Base-by-base conservation (phyloP, 2,797 vertebrate genomes). In the Ptychadena robeensis region DNA sequence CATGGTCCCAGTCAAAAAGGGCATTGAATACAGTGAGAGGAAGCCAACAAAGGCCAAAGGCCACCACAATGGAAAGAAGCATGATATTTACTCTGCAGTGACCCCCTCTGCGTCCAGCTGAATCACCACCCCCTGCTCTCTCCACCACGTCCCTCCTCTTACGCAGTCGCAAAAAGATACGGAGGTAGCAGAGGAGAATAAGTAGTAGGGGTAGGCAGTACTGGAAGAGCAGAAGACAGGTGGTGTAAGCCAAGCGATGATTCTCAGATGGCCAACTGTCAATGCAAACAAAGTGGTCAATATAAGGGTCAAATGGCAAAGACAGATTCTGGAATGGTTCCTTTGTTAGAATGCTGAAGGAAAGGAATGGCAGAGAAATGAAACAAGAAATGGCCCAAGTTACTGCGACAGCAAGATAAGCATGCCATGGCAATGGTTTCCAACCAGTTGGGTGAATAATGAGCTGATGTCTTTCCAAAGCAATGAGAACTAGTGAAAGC, bases 381-480 rank as follows among this genome's bases (percentile, higher is more conserved):
- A 94, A 88, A 65, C 91, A 92, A 8, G 94, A 94, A 61, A 93
- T 85, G 2, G 91, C 85, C 95, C 95, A 96, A 86, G 91, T 96
- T 82, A 94, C 37, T 0, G 87, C 92, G 14, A 96, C 94, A 0
- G 95, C 95, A n/a, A 95, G 10, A 85, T 96, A 96, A 65, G 95
- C 95, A 82, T 96, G 95, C 27, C 88, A 77, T 31, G 94, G 91
- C 66, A 88, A 69, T 0, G 95, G 95, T 73, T 95, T 95, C 95
- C 95, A 96, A 8, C 95, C 95, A 0, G 95, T 96, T 0, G 95
- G 95, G 86, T 96, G 92, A 76, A 96, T 93, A 59, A 96, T 96
- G 79, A 96, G 95, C 87, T 96, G 95, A 88, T 96, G 94, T 79
- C 95, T 92, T 89, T 96, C 95, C 90, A 96, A 88, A 70, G 95